Evolutionary conservation across 2,797 vertebrate genomes (phyloP).

Genomic region (Pteropus rufus): DNA sequence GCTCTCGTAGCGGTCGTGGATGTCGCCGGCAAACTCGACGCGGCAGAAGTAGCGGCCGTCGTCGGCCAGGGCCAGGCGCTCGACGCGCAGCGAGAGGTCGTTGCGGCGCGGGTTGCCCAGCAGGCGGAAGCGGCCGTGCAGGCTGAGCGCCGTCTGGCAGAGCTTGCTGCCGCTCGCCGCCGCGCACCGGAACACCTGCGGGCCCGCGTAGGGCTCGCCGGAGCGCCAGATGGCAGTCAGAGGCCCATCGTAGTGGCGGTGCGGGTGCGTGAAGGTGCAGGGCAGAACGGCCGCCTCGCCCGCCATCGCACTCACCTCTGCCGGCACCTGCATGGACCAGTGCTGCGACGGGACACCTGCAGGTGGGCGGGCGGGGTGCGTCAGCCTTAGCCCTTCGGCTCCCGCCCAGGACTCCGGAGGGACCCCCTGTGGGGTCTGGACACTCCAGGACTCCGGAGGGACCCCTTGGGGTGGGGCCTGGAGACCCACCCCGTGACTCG

Average conservation of each 20-base stretch:
- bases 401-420: background rate
- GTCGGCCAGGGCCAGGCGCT: constrained; percentile 88
- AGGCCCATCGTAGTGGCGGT: constrained; percentile 88
- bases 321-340: constrained; percentile 90
- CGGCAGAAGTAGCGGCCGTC: constrained; percentile 92
- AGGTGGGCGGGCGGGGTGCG: fast-evolving
- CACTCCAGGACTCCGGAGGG: background rate
- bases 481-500: background rate
- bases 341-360: constrained; percentile 81
- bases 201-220: constrained; percentile 85
- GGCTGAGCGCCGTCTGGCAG: constrained; percentile 86
- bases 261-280: constrained; percentile 94
- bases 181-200: constrained; percentile 88
- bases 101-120: constrained; percentile 92
- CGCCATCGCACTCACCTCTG: constrained; percentile 87
- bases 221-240: constrained; percentile 91
- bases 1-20: constrained; percentile 89
- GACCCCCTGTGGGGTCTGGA: background rate
- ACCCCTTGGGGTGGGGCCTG: fast-evolving
- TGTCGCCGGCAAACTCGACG: constrained; percentile 88
- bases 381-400: background rate
- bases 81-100: constrained; percentile 92
- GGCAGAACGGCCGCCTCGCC: constrained; percentile 90
- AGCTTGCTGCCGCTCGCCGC: constrained; percentile 81
- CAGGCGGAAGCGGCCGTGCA: constrained; percentile 91